A percentile compares a stretch with the other conserved stretches of the same genome.
phyloP scores from a whole-genome alignment of 2,888 invertebrate species.

The Drosophila austrosaltans region DNA sequence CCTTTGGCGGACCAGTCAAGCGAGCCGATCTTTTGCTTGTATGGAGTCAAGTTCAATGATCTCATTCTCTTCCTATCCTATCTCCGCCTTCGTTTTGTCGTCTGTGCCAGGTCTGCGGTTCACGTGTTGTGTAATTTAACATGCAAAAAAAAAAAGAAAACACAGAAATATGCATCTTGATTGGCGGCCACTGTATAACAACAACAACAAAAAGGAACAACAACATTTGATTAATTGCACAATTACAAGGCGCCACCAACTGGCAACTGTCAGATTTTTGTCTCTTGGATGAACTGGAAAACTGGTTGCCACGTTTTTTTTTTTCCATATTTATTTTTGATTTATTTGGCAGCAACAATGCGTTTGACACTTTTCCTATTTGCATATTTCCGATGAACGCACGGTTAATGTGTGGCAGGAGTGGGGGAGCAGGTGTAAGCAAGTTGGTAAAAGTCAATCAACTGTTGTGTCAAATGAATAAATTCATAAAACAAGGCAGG shows the following conservation, averaged over 20 bases:
- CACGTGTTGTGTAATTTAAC: conserved; percentile 67
- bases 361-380: conserved; percentile 52
- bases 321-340: conserved; percentile 31
- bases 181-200: conserved; percentile 46
- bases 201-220: conserved; percentile 25
- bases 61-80: conserved; percentile 20
- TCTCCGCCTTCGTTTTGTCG: conserved; percentile 45
- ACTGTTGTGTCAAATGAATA: too few species aligned
- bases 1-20: conserved; percentile 58
- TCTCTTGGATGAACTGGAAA: conserved; percentile 32
- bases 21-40: conserved; percentile 63
- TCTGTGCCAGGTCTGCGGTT: conserved; percentile 54
- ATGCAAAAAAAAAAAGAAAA: conserved; percentile 45
- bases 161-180: conserved; percentile 65
- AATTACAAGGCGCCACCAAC: conserved; percentile 43
- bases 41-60: conserved; percentile 70
- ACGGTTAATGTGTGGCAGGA: not conserved
- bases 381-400: conserved; percentile 44
- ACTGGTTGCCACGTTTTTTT: conserved; percentile 31
- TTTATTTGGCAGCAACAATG: conserved; percentile 48
- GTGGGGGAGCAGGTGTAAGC: not conserved
- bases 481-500: too few species aligned
- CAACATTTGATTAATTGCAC: conserved; percentile 68
- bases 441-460: conserved; percentile 26
- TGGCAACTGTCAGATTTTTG: conserved; percentile 41